Evolutionary conservation across 1,140 invertebrate species (phyloP).

Genomic region (Caenorhabditis latens): DNA sequence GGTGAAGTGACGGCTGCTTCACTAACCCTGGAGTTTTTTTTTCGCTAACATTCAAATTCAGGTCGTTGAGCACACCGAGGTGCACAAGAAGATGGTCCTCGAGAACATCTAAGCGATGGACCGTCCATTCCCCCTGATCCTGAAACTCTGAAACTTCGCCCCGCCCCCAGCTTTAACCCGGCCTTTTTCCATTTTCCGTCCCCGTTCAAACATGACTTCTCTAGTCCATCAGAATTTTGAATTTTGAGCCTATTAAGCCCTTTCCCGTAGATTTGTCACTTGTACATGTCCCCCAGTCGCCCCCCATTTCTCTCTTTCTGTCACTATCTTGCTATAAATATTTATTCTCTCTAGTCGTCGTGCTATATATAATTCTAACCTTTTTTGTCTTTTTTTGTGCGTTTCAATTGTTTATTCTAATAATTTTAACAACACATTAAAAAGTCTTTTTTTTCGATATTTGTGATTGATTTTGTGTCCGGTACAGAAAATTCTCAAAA

Average conservation of each 20-base stretch:
- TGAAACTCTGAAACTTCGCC: slow-evolving; percentile 38
- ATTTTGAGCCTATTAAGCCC: background rate
- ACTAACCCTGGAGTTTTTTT: slow-evolving; percentile 28
- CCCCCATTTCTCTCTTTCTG: slow-evolving; percentile 27
- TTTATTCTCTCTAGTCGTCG: background rate
- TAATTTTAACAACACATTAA: no score
- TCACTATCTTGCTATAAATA: slow-evolving; percentile 3
- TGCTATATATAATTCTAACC: background rate
- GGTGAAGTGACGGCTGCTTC: slow-evolving; percentile 41
- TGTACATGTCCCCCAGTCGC: slow-evolving; percentile 13
- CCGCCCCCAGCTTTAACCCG: slow-evolving; percentile 25
- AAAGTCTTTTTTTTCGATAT: background rate
- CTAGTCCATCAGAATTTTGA: background rate
- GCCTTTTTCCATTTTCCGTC: background rate
- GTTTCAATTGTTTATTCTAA: background rate
- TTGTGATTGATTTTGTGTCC: background rate
- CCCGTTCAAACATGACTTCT: background rate
- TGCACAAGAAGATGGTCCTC: slow-evolving; percentile 78
- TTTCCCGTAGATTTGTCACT: slow-evolving; percentile 42
- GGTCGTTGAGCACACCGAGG: slow-evolving; percentile 77
- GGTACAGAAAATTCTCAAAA: background rate
- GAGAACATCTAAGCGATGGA: slow-evolving; percentile 73
- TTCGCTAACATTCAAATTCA: slow-evolving; percentile 66
- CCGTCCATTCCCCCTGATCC: background rate
- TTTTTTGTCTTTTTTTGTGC: slow-evolving; percentile 10